phyloP scores from a whole-genome alignment of 1,140 invertebrate species.

The Cherax destructor region DNA sequence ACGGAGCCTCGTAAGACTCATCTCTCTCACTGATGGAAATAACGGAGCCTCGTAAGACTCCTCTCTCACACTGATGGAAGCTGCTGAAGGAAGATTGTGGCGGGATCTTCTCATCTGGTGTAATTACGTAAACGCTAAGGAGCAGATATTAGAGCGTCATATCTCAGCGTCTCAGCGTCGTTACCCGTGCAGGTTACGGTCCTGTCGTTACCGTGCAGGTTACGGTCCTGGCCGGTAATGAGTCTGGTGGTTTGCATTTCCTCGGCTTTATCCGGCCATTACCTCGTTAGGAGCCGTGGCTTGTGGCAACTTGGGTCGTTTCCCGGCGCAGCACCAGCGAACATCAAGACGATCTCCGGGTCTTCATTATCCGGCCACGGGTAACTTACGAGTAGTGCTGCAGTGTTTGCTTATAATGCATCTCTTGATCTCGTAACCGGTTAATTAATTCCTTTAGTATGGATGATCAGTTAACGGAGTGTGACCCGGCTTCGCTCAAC shows the following conservation, averaged over 20 bases:
- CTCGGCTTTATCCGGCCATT: conserved; percentile 12
- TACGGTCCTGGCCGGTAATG: conserved; percentile 24
- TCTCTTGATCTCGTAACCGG: neutral
- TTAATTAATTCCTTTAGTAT: too few relatives aligned
- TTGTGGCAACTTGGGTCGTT: conserved; percentile 33
- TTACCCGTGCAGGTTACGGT: conserved; percentile 5
- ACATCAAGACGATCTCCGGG: neutral
- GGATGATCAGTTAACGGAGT: too few relatives aligned
- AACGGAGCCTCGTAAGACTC: too few relatives aligned
- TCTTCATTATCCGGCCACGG: conserved; percentile 8
- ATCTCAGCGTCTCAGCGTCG: conserved; percentile 11
- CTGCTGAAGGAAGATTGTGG: neutral
- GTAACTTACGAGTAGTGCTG: neutral
- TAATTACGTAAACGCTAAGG: conserved; percentile 13
- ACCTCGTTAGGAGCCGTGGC: conserved; percentile 19
- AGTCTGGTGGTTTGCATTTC: conserved; percentile 44
- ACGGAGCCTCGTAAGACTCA: too few relatives aligned
- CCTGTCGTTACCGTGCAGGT: neutral
- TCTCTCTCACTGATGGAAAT: too few relatives aligned
- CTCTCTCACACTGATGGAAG: neutral
- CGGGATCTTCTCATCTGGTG: neutral
- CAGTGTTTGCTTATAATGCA: neutral
- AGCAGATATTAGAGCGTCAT: conserved; percentile 34
- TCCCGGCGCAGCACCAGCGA: neutral
- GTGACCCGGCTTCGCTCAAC: too few relatives aligned